Evolutionary conservation across 1,140 invertebrate species (phyloP).

Genomic region (Camponotus pennsylvanicus): DNA sequence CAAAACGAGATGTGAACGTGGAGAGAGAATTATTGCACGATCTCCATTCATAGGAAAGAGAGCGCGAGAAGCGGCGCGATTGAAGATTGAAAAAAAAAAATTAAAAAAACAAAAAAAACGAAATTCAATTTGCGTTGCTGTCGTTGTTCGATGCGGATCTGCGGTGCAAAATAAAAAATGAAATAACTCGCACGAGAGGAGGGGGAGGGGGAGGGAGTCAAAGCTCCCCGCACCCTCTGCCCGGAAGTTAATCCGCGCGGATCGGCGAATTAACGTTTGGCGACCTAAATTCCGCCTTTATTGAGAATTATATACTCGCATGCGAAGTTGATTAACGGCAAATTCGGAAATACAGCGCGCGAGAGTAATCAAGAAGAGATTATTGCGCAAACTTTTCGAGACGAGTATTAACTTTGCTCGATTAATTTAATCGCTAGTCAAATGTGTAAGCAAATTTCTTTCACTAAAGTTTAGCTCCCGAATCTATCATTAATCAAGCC

Average conservation of each 20-base stretch:
- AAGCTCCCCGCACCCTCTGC: not conserved
- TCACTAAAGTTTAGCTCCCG: not conserved
- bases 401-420: not conserved
- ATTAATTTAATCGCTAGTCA: not conserved
- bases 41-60: not conserved
- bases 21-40: constrained; percentile 8
- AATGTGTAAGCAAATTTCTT: not conserved
- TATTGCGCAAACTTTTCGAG: not conserved
- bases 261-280: constrained; percentile 41
- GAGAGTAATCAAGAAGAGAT: not conserved
- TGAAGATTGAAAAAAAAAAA: constrained; percentile 35
- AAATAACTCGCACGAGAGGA: constrained; percentile 2
- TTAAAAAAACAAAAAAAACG: constrained; percentile 27
- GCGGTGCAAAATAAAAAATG: constrained; percentile 29
- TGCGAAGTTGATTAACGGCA: not conserved
- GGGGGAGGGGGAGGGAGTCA: not conserved
- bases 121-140: constrained; percentile 44
- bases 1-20: not conserved
- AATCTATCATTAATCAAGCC: not conserved
- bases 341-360: not conserved
- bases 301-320: constrained; percentile 2
- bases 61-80: not conserved
- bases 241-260: constrained; percentile 22
- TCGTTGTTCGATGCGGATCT: constrained; percentile 32
- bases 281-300: constrained; percentile 18